These are phyloP conservation scores for Thymallus thymallus DNA, from an alignment of 2,113 vertebrate species.

Conservation along the genomic window DNA sequence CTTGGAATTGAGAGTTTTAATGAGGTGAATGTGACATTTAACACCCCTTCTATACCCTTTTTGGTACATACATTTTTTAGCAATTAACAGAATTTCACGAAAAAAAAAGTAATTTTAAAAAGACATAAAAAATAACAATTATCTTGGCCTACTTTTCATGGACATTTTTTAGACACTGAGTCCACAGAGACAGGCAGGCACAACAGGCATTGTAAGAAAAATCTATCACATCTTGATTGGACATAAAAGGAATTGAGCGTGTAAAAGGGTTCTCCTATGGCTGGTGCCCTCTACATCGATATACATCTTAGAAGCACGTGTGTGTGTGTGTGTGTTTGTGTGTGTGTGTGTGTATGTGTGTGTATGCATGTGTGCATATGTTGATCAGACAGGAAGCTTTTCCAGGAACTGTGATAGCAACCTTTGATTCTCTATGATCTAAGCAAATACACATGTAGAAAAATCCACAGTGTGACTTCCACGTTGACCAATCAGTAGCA, in stretches of 20 bases:
- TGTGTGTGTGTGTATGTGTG: no score
- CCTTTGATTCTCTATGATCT: no score
- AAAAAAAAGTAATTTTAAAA: slow-evolving; percentile 67
- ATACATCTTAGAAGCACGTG: no score
- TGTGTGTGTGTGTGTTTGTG: no score
- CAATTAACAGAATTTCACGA: slow-evolving; percentile 49
- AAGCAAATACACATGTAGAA: no score
- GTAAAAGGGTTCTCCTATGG: neutral
- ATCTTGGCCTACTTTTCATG: slow-evolving; percentile 37
- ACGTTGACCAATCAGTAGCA: no score
- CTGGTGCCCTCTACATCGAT: neutral
- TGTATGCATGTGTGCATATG: no score
- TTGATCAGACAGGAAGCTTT: no score
- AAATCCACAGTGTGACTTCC: no score
- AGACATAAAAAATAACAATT: slow-evolving; percentile 50
- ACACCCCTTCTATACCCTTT: slow-evolving; percentile 32
- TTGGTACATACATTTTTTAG: slow-evolving; percentile 66
- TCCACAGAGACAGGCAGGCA: slow-evolving; percentile 58
- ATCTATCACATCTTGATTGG: slow-evolving; percentile 60
- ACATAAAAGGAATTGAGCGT: slow-evolving; percentile 15
- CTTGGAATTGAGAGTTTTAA: slow-evolving; percentile 58
- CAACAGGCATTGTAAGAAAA: slow-evolving; percentile 71
- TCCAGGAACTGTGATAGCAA: no score
- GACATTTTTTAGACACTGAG: slow-evolving; percentile 50
- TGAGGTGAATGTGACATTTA: slow-evolving; percentile 46